Evolutionary conservation across 2,797 vertebrate species (phyloP), one percentile per base, ranked within the genome.

Genomic region (Pipistrellus pygmaeus): DNA sequence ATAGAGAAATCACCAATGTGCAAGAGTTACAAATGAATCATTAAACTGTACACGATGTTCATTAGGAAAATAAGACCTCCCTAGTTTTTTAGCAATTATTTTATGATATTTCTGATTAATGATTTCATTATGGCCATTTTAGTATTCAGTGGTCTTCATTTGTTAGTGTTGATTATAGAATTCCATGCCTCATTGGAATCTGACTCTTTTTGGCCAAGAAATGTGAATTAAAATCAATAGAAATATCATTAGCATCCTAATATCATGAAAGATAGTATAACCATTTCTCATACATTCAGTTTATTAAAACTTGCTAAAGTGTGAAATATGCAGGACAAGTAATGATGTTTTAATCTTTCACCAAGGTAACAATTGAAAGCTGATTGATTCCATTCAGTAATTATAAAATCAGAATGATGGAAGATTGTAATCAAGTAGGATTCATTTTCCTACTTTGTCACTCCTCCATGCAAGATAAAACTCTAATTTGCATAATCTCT

Each of bases 311-410:
- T 98, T 98, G 96, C 97, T 97, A 97, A 98, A 98, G 96, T 98
- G 97, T 98, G 97, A 98, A 98, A 98, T 98, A 98, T 98, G 95
- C 98, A 97, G 94, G 97, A 98, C 97, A 97, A 98, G 96, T 98
- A 98, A 98, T 97, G 97, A 98, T 96, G 94, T 98, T 98, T 98
- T 98, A 98, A 98, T 98, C 97, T 98, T 98, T 98, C 68, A 95
- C 97, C 97, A 98, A 98, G 97, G 98, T 98, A 98, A 98, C 98
- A 98, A 98, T 97, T 98, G 98, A 98, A 98, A 98, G 97, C 97
- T 98, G 98, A 98, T 98, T 98, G 98, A 98, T 98, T 98, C 95
- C 94, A 98, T 98, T 98, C 97, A 98, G 98, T 98, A 98, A 98
- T 99, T 98, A 98, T 98, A 98, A 98, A 98, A 98, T 97, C 97